Evolutionary conservation across 1,140 invertebrate species (phyloP).

Genomic region (Cyclargus thomasi): DNA sequence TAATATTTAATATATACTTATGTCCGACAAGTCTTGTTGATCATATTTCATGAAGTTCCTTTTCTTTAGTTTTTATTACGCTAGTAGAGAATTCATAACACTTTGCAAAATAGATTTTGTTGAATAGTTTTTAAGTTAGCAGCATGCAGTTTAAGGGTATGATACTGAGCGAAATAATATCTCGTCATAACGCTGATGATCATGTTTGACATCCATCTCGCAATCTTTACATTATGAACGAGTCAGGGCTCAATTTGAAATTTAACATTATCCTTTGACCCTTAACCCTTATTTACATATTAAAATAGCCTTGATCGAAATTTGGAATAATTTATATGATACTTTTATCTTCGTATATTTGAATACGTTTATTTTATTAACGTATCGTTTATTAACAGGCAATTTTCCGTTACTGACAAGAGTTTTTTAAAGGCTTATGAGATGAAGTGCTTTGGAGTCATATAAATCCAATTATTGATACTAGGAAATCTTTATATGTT

Average conservation of each 20-base stretch:
- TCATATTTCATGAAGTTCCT: too few relatives aligned
- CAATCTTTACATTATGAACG: not conserved
- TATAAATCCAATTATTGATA: too few relatives aligned
- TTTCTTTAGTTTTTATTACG: too few relatives aligned
- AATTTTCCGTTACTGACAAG: not conserved
- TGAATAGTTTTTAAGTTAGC: too few relatives aligned
- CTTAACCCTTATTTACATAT: constrained; percentile 3
- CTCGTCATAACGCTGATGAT: not conserved
- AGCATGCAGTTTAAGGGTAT: too few relatives aligned
- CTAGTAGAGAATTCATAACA: too few relatives aligned
- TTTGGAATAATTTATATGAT: not conserved
- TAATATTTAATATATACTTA: too few relatives aligned
- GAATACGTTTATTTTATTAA: not conserved
- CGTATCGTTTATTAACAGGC: not conserved
- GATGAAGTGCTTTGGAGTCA: not conserved
- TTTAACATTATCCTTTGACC: constrained; percentile 3
- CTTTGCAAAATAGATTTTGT: too few relatives aligned
- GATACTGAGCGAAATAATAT: not conserved
- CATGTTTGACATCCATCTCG: not conserved
- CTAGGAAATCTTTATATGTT: too few relatives aligned
- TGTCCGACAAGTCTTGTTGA: too few relatives aligned
- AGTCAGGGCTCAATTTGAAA: constrained; percentile 2
- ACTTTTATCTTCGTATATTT: not conserved
- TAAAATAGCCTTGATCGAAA: not conserved
- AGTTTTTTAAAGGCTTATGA: not conserved